Conservation (phyloP, 2,113 vertebrate genomes). For the Daphoenositta chrysoptera region DNA sequence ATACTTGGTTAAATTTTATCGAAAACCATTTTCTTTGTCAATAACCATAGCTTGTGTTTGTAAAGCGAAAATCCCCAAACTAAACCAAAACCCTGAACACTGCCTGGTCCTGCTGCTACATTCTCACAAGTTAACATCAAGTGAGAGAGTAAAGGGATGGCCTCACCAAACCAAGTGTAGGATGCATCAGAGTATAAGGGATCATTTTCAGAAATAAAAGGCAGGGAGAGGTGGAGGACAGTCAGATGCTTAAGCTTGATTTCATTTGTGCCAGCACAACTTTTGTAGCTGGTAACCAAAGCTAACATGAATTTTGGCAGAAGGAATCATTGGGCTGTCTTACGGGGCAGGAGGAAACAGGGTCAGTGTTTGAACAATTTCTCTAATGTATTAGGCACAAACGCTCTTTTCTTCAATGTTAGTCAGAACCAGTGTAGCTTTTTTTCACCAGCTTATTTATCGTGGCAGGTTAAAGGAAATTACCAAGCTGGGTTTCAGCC, state of each 20-base stretch:
- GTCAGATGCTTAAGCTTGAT: not conserved
- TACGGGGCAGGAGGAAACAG: conserved; percentile 15
- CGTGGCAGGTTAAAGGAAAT: not conserved
- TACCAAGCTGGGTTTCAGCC: not conserved
- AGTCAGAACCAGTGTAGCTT: not conserved
- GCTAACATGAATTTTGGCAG: conserved; percentile 7
- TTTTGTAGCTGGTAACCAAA: conserved; percentile 1
- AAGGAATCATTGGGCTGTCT: not conserved
- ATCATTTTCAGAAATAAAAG: not conserved
- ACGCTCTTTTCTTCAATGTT: conserved; percentile 36
- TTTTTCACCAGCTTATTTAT: not conserved
- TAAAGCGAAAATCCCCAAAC: not conserved
- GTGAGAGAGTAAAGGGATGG: not conserved
- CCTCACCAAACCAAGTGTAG: not conserved
- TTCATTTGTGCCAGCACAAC: not conserved
- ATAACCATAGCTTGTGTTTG: not conserved
- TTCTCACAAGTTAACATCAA: not conserved
- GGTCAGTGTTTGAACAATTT: conserved; percentile 17
- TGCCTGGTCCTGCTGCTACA: not conserved
- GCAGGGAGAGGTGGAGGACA: not conserved
- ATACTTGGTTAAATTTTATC: not conserved
- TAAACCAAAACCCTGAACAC: not conserved
- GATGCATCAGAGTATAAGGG: not conserved
- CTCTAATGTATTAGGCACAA: conserved; percentile 22
- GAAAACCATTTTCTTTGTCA: not conserved